These are phyloP conservation scores for Tapirus terrestris DNA, from an alignment of 2,113 vertebrate genomes.

Conservation along the genomic window DNA sequence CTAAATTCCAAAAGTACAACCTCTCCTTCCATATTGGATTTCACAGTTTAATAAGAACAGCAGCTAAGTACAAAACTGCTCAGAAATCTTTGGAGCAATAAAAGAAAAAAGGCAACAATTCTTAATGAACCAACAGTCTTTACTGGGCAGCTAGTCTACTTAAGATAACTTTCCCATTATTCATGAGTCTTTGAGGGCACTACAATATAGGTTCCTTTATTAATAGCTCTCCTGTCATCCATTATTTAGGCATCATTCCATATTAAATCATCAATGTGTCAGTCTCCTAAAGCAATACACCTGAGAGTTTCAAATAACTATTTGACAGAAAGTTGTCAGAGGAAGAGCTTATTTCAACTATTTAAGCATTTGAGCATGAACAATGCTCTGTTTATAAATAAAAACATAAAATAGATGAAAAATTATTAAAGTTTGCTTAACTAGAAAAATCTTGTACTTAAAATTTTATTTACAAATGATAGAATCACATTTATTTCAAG, in stretches of 20 bases:
- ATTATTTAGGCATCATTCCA: conserved; percentile 26
- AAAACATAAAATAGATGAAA: background rate
- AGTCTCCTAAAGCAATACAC: conserved; percentile 26
- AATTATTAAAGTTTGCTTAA: background rate
- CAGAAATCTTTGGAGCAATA: background rate
- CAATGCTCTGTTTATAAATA: background rate
- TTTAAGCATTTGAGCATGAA: background rate
- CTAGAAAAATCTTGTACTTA: background rate
- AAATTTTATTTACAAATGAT: background rate
- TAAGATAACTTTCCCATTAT: conserved; percentile 33
- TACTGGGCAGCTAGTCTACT: background rate
- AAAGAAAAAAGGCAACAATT: background rate
- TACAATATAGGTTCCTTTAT: background rate
- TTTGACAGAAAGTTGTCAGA: conserved; percentile 55
- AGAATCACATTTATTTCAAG: background rate
- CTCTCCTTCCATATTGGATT: background rate
- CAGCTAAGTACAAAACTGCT: background rate
- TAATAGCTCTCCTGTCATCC: conserved; percentile 40
- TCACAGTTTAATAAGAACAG: background rate
- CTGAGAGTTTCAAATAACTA: conserved; percentile 49
- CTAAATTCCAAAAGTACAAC: background rate
- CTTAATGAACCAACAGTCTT: background rate
- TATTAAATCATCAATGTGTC: conserved; percentile 51
- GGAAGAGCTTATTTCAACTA: background rate
- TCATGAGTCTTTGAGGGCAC: background rate